These are phyloP conservation scores for Neoitamus cyanurus DNA, from an alignment of 2,888 invertebrate species.

Conservation along the genomic window DNA sequence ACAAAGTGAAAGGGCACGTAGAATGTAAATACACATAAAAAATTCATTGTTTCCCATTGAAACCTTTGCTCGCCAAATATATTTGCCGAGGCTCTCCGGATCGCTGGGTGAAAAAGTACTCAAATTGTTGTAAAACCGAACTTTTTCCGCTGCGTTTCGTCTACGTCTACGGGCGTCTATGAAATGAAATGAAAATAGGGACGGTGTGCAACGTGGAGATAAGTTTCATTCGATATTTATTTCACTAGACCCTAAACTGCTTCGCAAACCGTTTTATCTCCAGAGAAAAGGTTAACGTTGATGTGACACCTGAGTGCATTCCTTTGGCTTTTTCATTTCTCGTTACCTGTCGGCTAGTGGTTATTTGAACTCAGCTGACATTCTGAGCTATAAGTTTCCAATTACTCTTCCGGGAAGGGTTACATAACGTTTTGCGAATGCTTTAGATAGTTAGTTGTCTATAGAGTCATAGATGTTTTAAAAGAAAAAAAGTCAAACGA, in stretches of 20 bases:
- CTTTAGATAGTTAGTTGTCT: neutral
- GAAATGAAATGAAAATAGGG: neutral
- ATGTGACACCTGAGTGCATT: neutral
- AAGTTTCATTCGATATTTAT: neutral
- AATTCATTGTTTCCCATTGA: neutral
- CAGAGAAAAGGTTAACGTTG: neutral
- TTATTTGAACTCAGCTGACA: neutral
- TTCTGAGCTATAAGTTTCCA: neutral
- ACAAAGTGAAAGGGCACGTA: neutral
- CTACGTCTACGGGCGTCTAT: neutral
- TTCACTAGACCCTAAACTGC: neutral
- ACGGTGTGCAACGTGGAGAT: neutral
- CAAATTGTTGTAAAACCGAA: neutral
- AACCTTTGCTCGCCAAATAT: neutral
- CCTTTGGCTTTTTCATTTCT: neutral
- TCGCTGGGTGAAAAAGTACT: neutral
- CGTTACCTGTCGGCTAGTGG: neutral
- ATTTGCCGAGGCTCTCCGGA: neutral
- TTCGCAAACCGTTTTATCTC: neutral
- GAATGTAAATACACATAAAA: conserved; percentile 2
- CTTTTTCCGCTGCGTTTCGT: neutral
- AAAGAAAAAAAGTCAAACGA: neutral
- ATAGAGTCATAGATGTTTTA: neutral
- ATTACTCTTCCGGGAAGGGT: neutral
- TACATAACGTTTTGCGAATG: neutral